phyloP scores from a whole-genome alignment of 2,113 vertebrate genomes.

The Junco hyemalis region DNA sequence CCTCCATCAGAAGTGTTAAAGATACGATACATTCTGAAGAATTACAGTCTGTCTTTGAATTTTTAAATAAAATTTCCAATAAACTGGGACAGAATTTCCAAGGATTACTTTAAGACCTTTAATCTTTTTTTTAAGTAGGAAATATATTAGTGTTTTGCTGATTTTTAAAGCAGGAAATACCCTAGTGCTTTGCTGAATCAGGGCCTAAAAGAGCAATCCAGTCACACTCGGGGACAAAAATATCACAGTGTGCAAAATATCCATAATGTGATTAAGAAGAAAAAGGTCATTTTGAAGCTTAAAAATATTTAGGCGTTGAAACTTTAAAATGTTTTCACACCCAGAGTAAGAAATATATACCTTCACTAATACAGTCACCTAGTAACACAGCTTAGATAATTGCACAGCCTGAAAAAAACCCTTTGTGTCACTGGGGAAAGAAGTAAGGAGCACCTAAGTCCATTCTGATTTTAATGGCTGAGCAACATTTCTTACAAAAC shows the following conservation, averaged over 20 bases:
- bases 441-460: not conserved
- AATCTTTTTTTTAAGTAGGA: constrained; percentile 53
- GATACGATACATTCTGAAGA: not conserved
- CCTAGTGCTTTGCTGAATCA: constrained; percentile 57
- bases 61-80: constrained; percentile 38
- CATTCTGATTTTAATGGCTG: not conserved
- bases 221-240: constrained; percentile 53
- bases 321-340: not conserved
- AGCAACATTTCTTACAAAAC: not conserved
- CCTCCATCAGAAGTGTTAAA: not conserved
- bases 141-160: constrained; percentile 51
- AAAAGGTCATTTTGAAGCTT: constrained; percentile 50
- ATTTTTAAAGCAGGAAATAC: constrained; percentile 53
- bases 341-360: not conserved
- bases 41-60: not conserved
- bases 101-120: constrained; percentile 58
- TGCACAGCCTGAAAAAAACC: not conserved
- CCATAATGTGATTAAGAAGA: constrained; percentile 61
- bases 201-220: constrained; percentile 58
- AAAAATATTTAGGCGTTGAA: not conserved
- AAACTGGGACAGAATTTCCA: constrained; percentile 45
- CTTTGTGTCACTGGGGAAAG: not conserved
- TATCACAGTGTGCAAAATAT: constrained; percentile 46
- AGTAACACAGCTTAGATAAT: constrained; percentile 7
- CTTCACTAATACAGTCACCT: not conserved